Base-by-base conservation (phyloP, 2,888 invertebrate genomes). In the Drosophila peninsularis region DNA sequence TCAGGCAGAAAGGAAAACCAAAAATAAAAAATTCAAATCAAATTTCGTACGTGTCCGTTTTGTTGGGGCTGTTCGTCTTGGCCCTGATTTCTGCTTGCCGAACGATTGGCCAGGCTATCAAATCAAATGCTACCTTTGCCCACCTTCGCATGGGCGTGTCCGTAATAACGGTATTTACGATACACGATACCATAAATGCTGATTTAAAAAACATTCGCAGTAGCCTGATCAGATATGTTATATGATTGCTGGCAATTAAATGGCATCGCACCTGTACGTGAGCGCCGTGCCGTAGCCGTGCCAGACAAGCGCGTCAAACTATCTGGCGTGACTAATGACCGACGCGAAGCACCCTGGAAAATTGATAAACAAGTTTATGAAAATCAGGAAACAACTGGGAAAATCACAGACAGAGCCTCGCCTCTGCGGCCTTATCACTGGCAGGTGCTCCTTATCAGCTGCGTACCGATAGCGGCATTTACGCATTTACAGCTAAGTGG, bases 81-180 rank as follows among this genome's bases (percentile, higher is more conserved):
- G 61, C 5, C 36, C n/a, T 55, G 45, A 47, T 47, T 47, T 30
- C 30, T 47, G 17, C 19, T 58, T 69, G 73, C 60, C 80, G 71
- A 81, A 69, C 73, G 70, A 42, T 76, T 78, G 60, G 53, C 61
- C 42, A 39, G 39, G 71, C 69, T 74, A 76, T 79, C 67, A 81
- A 81, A 77, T 57, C 53, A 54, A 70, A 77, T 71, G 58, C 74
- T 78, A 39, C 62, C 69, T 54, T 73, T 71, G 44, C 50, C 47
- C 60, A 56, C 17, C 27, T 21, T 17, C 5, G 44, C 44, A 11
- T 42, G 39, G 56, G 56, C 34, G 45, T 75, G 63, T 62, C 50
- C 19, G 67, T 79, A 82, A 82, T 82, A 79, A 79, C 71, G 17
- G 69, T 72, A 82, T 82, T 82, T 82, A 82, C 78, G 80, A 80